Evolutionary conservation across 2,113 vertebrate species (phyloP).

Genomic region (Fulica atra): DNA sequence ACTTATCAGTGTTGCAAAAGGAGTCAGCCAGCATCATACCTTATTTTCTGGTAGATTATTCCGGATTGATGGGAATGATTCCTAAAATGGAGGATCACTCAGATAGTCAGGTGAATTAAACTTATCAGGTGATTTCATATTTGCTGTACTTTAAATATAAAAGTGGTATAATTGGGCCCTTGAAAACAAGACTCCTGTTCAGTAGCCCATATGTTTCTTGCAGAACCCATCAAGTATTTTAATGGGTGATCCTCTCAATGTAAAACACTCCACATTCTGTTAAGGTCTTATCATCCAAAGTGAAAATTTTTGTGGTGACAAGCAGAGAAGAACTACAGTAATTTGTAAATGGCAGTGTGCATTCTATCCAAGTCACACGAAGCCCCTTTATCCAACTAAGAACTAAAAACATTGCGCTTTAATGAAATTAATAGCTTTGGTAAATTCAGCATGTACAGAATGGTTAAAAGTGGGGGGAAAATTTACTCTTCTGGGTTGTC

Average conservation of each 20-base stretch:
- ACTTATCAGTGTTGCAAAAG: neutral
- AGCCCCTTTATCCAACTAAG: neutral
- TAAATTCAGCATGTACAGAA: neutral
- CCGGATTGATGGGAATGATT: neutral
- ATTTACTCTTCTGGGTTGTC: slow-evolving; percentile 53
- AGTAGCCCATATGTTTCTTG: neutral
- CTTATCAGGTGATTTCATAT: neutral
- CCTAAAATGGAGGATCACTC: neutral
- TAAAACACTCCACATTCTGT: neutral
- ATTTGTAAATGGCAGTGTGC: neutral
- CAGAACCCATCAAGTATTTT: neutral
- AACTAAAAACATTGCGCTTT: neutral
- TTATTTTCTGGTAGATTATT: neutral
- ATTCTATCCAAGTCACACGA: neutral
- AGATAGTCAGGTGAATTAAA: neutral
- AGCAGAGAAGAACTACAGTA: neutral
- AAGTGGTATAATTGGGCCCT: neutral
- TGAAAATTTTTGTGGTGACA: neutral
- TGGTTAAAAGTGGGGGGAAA: neutral
- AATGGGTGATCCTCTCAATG: neutral
- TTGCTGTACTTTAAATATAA: neutral
- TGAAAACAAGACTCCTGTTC: neutral
- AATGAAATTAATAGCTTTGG: slow-evolving; percentile 18
- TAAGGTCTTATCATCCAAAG: neutral
- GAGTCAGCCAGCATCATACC: neutral